Evolutionary conservation across 2,113 vertebrate genomes (phyloP).

Genomic region (Gallinago undulata): DNA sequence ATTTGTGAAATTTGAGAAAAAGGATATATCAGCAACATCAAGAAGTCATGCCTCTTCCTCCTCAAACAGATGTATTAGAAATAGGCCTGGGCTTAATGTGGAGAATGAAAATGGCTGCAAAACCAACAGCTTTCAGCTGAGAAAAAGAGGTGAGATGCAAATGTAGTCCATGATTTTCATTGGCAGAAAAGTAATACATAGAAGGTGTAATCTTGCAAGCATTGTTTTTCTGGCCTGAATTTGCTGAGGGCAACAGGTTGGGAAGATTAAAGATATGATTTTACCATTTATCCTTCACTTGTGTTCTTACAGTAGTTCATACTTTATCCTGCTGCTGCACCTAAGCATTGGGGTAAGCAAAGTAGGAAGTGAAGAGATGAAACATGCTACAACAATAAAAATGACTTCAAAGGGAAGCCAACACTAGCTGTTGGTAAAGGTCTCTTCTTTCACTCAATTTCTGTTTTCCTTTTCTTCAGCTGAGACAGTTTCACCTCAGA

Average conservation of each 20-base stretch:
- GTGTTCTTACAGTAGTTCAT: neutral
- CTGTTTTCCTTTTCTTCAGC: neutral
- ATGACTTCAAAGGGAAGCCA: neutral
- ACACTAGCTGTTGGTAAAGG: neutral
- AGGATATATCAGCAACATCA: neutral
- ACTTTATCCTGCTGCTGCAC: neutral
- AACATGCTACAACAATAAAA: neutral
- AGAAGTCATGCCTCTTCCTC: neutral
- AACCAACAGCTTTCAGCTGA: neutral
- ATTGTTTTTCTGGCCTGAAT: neutral
- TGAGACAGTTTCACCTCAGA: neutral
- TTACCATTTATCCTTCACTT: neutral
- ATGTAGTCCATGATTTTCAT: neutral
- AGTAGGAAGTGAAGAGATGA: neutral
- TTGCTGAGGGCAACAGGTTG: neutral
- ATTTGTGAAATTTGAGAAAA: neutral
- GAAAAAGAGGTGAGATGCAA: neutral
- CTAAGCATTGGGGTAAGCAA: neutral
- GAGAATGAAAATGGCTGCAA: neutral
- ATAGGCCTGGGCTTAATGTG: neutral
- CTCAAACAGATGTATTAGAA: neutral
- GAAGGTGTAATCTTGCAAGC: neutral
- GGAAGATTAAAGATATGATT: neutral
- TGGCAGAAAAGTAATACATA: neutral
- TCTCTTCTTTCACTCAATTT: neutral